These are phyloP conservation scores for Sakesphorus luctuosus DNA, from an alignment of 2,113 vertebrate species.

Conservation along the genomic window DNA sequence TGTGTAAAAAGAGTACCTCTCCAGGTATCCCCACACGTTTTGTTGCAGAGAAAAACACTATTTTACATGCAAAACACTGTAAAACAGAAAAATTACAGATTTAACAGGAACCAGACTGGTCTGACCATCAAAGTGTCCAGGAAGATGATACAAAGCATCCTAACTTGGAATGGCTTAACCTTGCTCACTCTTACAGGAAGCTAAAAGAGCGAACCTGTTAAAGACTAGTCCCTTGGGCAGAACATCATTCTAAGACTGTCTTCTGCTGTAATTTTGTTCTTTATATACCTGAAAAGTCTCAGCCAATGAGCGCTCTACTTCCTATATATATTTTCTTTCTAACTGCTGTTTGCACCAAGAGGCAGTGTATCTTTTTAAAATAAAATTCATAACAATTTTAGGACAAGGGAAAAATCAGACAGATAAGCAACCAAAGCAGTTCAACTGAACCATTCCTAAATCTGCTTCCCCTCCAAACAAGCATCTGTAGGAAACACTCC, in stretches of 20 bases:
- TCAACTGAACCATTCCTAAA: not conserved
- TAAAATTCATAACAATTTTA: not conserved
- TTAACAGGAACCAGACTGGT: not conserved
- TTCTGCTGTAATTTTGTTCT: not conserved
- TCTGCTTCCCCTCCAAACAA: not conserved
- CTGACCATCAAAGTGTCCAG: not conserved
- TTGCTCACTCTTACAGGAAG: not conserved
- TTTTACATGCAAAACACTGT: not conserved
- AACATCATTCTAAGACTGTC: not conserved
- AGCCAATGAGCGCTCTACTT: not conserved
- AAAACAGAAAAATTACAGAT: not conserved
- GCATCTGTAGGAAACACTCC: not conserved
- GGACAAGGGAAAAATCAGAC: not conserved
- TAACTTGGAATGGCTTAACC: rapidly evolving
- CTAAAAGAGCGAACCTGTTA: not conserved
- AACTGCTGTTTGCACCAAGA: not conserved
- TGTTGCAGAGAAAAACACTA: not conserved
- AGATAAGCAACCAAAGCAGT: not conserved
- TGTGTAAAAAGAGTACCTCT: not conserved
- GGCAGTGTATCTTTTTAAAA: not conserved
- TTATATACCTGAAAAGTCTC: not conserved
- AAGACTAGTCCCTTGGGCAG: not conserved
- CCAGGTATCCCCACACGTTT: not conserved
- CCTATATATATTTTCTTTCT: not conserved
- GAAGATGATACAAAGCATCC: not conserved